Base-by-base conservation (phyloP, 92 coral and sea anemone species). In the Paragorgia papillata region DNA sequence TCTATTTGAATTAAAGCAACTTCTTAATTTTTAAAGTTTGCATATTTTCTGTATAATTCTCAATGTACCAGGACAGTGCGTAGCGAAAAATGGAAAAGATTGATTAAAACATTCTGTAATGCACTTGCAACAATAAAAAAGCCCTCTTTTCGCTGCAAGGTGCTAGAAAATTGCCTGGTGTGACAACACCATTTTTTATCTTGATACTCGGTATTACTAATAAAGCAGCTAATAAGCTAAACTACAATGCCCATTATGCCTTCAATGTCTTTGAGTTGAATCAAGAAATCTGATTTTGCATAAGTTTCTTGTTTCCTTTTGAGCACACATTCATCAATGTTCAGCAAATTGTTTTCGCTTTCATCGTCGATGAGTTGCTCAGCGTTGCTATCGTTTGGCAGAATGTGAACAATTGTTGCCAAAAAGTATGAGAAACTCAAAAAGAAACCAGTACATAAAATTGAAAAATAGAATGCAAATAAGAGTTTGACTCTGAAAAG, bases 391-490 rank as follows among this genome's bases (percentile, higher is more conserved):
- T 68, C 24, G 26, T 68, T 27, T 25, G 21, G 31, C 3, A 41
- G 13, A 29, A 44, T 12, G 18, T 40, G 40, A 44, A 46, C 18
- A 13, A 30, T 56, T 46, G 57, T 29, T 0, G 75, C 12, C 26
- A 46, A 25, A 44, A 24, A 68, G 18, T 68, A 33, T 48, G 75
- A 68, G n/a, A 29, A 44, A 26, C 39, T 68, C 5, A 68, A 29
- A 35, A 68, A 48, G 60, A 68, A 44, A 26, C 75, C 44, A 68
- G 22, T 24, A 43, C 10, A 10, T 28, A 48, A 25, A 27, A 29
- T 20, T 20, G 75, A 68, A 22, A 44, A 68, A 44, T 68, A 49
- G 24, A 68, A 26, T 18, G 54, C 75, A 13, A 27, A 21, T 13
- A 68, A 30, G 15, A 25, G 33, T 44, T 68, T 37, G 9, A 68